A percentile compares a stretch with the other conserved stretches of the same genome.
Conservation (phyloP, 2,113 vertebrate genomes). For the Nymphicus hollandicus region DNA sequence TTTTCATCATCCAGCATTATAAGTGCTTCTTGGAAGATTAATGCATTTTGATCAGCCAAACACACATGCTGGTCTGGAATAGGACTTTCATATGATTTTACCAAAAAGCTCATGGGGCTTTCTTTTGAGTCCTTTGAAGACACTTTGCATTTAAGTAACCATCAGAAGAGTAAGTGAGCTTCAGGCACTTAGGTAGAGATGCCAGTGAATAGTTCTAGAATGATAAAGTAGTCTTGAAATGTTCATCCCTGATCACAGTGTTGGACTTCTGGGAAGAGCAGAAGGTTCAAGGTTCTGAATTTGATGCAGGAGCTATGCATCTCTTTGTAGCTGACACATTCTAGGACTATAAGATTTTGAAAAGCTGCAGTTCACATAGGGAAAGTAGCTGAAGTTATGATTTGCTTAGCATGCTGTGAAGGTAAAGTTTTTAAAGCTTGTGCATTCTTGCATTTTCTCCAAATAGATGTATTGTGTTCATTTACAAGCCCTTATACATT, state of each 20-base stretch:
- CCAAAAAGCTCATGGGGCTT: neutral
- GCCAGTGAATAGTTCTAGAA: neutral
- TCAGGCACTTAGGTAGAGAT: neutral
- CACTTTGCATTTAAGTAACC: neutral
- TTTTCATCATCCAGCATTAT: neutral
- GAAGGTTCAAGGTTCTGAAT: neutral
- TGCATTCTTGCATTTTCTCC: neutral
- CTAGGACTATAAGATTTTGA: neutral
- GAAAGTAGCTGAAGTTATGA: neutral
- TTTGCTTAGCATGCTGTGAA: neutral
- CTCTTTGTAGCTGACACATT: neutral
- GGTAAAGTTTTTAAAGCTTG: neutral
- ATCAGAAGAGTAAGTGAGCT: neutral
- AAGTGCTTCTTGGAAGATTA: neutral
- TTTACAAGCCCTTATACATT: neutral
- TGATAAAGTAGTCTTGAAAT: neutral
- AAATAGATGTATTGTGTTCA: neutral
- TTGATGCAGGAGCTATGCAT: neutral
- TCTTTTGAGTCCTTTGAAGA: neutral
- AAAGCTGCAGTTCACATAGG: neutral
- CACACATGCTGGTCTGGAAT: neutral
- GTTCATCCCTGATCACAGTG: neutral
- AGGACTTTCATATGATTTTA: neutral
- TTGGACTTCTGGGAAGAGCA: neutral
- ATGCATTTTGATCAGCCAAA: neutral